Base-by-base conservation (phyloP, 1,140 invertebrate species). In the Muscidifurax raptorellus region DNA sequence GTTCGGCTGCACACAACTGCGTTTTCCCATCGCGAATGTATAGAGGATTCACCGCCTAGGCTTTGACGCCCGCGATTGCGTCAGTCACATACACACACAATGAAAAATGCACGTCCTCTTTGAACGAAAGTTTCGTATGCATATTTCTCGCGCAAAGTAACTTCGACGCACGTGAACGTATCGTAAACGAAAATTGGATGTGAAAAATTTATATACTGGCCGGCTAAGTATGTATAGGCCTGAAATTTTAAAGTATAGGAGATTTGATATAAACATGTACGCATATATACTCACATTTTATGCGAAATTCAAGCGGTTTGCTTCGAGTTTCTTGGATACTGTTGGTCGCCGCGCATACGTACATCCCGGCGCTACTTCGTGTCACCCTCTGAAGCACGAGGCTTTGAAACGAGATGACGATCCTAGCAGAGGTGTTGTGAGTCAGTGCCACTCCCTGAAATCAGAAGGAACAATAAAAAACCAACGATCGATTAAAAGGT, bases 281-380 rank as follows among this genome's bases (percentile, higher is more conserved):
- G n/a, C n/a, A n/a, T n/a, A n/a, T 5, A 59, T 47, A 95, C 95
- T 95, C 92, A 95, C 95, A 95, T 93, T 95, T 95, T n/a, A 95
- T 94, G 66, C 94, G 92, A 82, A 95, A 93, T 74, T 92, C 91
- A 25, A 95, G 93, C 75, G 94, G 90, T 52, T 95, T 94, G 88
- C 94, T 95, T 28, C 89, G 87, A 9, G 94, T 94, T 87, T 95
- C 94, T 15, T 94, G 94, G 88, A 95, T 92, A 36, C 90, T 87
- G 88, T 96, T 96, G 72, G 91, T 92, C 7, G 95, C 95, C 15
- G 94, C 91, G 87, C 95, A 96, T 36, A 94, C 91, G 88, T 96
- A 96, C 77, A 91, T 91, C 9, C 95, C 95, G 1, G 94, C 94
- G 79, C 94, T 94, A 79, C 92, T 92, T 85, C 95, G 91, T 15